Evolutionary conservation across 1,140 invertebrate genomes (phyloP).

Genomic region (Drosophila subpulchrella): DNA sequence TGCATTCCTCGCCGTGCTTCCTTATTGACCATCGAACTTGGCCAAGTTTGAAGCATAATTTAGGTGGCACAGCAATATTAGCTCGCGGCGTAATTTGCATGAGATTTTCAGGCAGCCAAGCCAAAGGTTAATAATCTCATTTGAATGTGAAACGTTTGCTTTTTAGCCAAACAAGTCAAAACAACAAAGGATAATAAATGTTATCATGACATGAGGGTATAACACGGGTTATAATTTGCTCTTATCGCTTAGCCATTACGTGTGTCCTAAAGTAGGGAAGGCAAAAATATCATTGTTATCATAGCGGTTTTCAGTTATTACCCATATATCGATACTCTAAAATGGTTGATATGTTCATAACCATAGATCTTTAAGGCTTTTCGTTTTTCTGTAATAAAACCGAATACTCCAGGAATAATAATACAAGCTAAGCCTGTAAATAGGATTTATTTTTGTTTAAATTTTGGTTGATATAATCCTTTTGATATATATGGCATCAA

Average conservation of each 20-base stretch:
- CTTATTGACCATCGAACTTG: slow-evolving; percentile 27
- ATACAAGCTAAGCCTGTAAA: too few relatives aligned
- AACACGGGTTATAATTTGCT: slow-evolving; percentile 4
- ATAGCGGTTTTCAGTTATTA: background rate
- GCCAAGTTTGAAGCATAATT: background rate
- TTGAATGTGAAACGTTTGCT: background rate
- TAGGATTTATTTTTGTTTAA: too few relatives aligned
- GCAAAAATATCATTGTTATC: background rate
- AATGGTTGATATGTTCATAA: too few relatives aligned
- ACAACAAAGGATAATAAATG: slow-evolving; percentile 35
- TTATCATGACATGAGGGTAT: slow-evolving; percentile 35
- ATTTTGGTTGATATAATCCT: too few relatives aligned
- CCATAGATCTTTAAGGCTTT: too few relatives aligned
- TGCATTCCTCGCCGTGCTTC: slow-evolving; percentile 24
- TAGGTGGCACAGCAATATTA: slow-evolving; percentile 5
- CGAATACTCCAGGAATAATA: too few relatives aligned
- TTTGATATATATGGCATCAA: too few relatives aligned
- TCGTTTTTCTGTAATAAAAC: too few relatives aligned
- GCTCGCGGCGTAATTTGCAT: slow-evolving; percentile 11
- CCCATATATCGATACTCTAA: too few relatives aligned
- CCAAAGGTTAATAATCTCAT: slow-evolving; percentile 19
- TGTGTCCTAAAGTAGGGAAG: background rate
- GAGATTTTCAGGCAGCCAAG: background rate
- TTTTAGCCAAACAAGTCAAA: slow-evolving; percentile 10
- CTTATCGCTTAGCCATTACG: slow-evolving; percentile 18